Base-by-base conservation (phyloP, 2,888 invertebrate species). In the Eristalinus aeneus region DNA sequence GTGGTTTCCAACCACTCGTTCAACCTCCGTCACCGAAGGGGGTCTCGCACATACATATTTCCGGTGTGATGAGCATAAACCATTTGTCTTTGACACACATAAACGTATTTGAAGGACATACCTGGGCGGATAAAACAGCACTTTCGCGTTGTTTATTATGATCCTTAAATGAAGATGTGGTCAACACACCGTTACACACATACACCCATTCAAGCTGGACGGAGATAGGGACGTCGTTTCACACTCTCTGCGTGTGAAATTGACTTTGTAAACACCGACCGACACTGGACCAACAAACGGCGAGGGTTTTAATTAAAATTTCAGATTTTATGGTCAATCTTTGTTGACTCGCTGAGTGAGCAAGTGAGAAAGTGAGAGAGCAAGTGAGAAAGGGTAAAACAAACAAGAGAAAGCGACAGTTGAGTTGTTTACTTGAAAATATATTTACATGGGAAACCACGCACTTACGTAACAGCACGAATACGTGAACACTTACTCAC, bases 1-100 rank as follows among this genome's bases (percentile, higher is more conserved):
- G n/a, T 58, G 65, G 31, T 39, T 0, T 56, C 27, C 60, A n/a
- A 3, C 56, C 54, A 20, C 46, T 22, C 31, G 0, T 27, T 6
- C 12, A n/a, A 34, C 46, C 2, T 3, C 16, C 12, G 12, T 27
- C 27, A 46, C 20, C 39, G 60, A 67, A 80, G 39, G 56, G 20
- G 75, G 65, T 75, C 63, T 69, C 56, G 34, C 67, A 39, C 60
- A 72, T 12, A 56, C 5, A 12, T 27, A 11, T 74, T 64, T 81
- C 69, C 32, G 58, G 20, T 76, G 63, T 54, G 61, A 68, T 76
- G 67, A 71, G 64, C 76, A 77, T 75, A 68, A 85, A 81, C 72
- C 80, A 80, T 85, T 85, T 80, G 80, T 60, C 73, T 80, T 72
- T 80, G 81, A 85, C 73, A 81, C 64, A 60, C 54, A 64, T 64